Base-by-base conservation (phyloP, 2,888 invertebrate genomes). In the Pogonocherus hispidulus region DNA sequence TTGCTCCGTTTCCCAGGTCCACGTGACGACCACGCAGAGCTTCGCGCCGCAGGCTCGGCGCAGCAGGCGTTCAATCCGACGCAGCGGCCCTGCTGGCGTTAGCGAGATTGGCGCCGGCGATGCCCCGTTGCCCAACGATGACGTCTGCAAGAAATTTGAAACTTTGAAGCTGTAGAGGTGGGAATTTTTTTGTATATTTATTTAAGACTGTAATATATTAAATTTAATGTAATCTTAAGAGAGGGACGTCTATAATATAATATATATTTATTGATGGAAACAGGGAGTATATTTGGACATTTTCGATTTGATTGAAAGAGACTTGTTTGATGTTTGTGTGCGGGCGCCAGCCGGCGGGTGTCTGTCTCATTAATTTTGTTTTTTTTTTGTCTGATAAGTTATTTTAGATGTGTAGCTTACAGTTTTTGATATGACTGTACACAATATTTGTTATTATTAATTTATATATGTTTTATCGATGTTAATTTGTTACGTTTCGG, bases 91-190 rank as follows among this genome's bases (percentile, higher is more conserved):
- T 14, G 35, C 72, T 6, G 69, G 67, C 35, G 65, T 79, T 56
- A 80, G 76, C 74, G 85, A 85, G 70, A 84, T 85, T 47, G 86
- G 85, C 9, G 82, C 81, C 52, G 64, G 71, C n/a, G 79, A 60
- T 20, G 60, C 60, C 19, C 60, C 60, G 35, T 44, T 60, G 8
- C 60, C 60, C 60, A 60, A 47, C 49, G 60, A 76, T 6, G 79
- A 80, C 44, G 72, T 79, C n/a, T 82, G 82, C 71, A 83, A 81
- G 78, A 84, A 84, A 74, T 69, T 85, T 67, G 85, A 85, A 66
- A 78, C 81, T 56, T 80, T 85, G 70, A 85, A 85, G 71, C 62
- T 74, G 67, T 74, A 72, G 68, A 51, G 41, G 56, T 23, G 63
- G 35, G 64, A 32, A 8, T 63, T 70, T 72, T 65, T 69, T 63